Evolutionary conservation across 1,140 invertebrate genomes (phyloP), one percentile per base, ranked within the genome.

Genomic region (Danaus plexippus): DNA sequence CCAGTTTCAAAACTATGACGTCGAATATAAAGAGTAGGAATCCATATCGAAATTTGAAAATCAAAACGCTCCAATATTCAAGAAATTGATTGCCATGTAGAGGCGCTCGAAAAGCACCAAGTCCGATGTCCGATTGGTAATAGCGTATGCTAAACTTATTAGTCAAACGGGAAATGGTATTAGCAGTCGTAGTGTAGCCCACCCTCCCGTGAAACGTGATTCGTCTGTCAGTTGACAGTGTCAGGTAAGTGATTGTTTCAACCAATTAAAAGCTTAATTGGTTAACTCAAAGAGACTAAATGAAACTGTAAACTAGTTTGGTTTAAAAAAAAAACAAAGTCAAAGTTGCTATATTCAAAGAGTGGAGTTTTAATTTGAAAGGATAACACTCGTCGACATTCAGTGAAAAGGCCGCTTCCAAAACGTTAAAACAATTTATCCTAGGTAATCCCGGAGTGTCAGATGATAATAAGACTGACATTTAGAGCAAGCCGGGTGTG

Each of bases 401-500:
- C 67, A 73, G 77, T 76, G 73, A 75, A 83, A 83, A 75, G 70
- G 70, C 56, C 72, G 67, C 65, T 76, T 72, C 63, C 67, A 62
- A 76, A 83, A 82, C 67, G 80, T 72, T 82, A 81, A 84, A 86
- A 86, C 81, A 86, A 87, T 87, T 85, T 81, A 87, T 85, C 76
- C 77, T 69, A 72, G 65, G 75, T 85, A 87, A 87, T 83, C 83
- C 81, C 61, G 59, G 64, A 75, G 71, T 85, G 83, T 85, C 83
- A 80, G 77, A 84, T 71, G 80, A 84, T 87, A 85, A 85, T 85
- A 87, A 82, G 79, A 84, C 76, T 85, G 83, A 86, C 83, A 83
- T 80, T 85, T 82, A 72, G 78, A 82, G 73, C 71, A 69, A 69
- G 69, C 75, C 59, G 66, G 61, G 63, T 61, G 71, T 67, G 68